Evolutionary conservation across 2,797 vertebrate genomes (phyloP).

Genomic region (Rhinophrynus dorsalis): DNA sequence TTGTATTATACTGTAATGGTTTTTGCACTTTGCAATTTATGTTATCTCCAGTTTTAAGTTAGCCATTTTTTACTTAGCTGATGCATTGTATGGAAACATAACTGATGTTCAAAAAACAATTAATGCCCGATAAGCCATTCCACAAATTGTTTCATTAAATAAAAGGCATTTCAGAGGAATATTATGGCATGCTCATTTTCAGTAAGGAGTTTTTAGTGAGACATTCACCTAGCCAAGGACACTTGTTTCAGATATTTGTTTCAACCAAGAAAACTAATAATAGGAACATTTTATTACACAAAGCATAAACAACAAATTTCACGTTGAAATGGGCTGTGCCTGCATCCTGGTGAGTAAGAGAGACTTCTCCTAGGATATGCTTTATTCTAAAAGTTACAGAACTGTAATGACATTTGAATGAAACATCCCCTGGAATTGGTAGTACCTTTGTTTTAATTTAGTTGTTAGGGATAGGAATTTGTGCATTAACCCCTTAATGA

Average conservation of each 20-base stretch:
- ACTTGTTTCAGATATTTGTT: not conserved
- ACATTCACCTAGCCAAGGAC: not conserved
- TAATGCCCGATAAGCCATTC: not conserved
- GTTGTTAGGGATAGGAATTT: too few relatives aligned
- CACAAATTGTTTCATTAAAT: not conserved
- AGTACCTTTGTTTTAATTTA: too few relatives aligned
- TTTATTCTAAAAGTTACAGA: too few relatives aligned
- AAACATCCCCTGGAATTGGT: too few relatives aligned
- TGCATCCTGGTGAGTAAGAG: too few relatives aligned
- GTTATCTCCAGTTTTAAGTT: conserved; percentile 68
- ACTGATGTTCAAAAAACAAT: not conserved
- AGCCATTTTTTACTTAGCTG: not conserved
- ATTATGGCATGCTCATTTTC: not conserved
- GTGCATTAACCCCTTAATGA: too few relatives aligned
- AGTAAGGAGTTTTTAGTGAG: not conserved
- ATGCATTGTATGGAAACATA: conserved; percentile 44
- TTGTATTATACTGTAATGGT: conserved; percentile 79
- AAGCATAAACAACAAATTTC: too few relatives aligned
- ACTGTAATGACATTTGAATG: too few relatives aligned
- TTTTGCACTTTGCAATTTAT: conserved; percentile 70
- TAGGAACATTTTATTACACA: too few relatives aligned
- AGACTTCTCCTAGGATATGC: too few relatives aligned
- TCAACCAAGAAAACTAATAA: too few relatives aligned
- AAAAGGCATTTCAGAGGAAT: not conserved
- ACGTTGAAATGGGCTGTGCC: too few relatives aligned